A percentile compares a stretch with the other conserved stretches of the same genome.
Evolutionary conservation across 2,113 vertebrate genomes (phyloP).

Genomic region (Brachionichthys hirsutus): DNA sequence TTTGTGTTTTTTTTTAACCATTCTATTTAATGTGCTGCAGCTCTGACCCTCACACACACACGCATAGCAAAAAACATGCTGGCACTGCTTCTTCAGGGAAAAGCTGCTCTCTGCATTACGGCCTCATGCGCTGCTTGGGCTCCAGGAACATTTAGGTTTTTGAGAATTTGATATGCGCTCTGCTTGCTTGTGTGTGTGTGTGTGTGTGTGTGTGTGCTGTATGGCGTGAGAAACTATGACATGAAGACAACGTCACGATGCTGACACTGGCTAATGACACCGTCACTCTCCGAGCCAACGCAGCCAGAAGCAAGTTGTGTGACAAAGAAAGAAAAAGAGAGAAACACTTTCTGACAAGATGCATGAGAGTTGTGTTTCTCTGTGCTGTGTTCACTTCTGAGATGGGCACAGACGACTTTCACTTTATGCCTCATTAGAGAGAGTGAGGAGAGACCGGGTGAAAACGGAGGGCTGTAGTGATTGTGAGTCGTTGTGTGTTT

Average conservation of each 20-base stretch:
- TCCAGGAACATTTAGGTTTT: conserved; percentile 52
- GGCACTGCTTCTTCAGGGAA: conserved; percentile 42
- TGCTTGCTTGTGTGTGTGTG: conserved; percentile 3
- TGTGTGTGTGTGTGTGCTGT: conserved; percentile 1
- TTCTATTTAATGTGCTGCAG: background rate
- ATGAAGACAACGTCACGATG: background rate
- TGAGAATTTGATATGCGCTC: conserved; percentile 14
- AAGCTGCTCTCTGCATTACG: conserved; percentile 22
- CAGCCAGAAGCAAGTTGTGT: conserved; percentile 14
- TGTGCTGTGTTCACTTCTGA: conserved; percentile 45
- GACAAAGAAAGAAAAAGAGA: conserved; percentile 8
- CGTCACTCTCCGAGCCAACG: conserved; percentile 30
- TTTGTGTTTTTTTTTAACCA: conserved; percentile 30
- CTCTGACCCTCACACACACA: conserved; percentile 5
- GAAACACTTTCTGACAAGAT: conserved; percentile 16
- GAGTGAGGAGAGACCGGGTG: conserved; percentile 17
- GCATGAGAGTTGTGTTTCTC: conserved; percentile 31
- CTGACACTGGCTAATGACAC: conserved; percentile 41
- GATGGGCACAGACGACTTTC: conserved; percentile 44
- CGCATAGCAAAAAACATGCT: conserved; percentile 28
- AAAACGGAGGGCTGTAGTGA: conserved; percentile 14
- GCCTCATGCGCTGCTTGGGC: conserved; percentile 28
- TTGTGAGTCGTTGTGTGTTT: conserved; percentile 19
- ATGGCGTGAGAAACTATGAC: conserved; percentile 4
- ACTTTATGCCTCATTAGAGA: conserved; percentile 66